Percentiles rank a stretch among this genome's conserved stretches.
Conservation (phyloP, 2,888 invertebrate genomes). For the Clanis bilineata region DNA sequence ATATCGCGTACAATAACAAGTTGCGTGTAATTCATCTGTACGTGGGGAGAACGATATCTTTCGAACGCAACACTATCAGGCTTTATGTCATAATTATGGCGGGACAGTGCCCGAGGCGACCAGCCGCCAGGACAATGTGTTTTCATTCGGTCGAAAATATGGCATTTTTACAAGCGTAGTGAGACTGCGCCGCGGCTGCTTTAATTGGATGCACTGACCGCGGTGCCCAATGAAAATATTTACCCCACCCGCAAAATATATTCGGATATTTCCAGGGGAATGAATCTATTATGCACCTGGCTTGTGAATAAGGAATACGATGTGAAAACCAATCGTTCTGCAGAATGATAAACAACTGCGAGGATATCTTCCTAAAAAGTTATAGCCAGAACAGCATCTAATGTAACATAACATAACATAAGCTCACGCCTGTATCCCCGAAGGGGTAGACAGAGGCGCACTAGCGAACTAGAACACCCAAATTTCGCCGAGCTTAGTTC, state of each 20-base stretch:
- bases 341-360: constrained; percentile 48
- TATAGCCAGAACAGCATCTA: too few species aligned
- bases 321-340: constrained; percentile 48
- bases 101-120: constrained; percentile 30
- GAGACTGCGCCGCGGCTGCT: constrained; percentile 48
- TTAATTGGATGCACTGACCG: constrained; percentile 75
- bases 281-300: constrained; percentile 10
- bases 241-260: constrained; percentile 53
- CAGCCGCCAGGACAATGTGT: constrained; percentile 40
- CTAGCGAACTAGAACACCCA: too few species aligned
- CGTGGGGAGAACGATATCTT: constrained; percentile 22
- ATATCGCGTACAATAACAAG: constrained; percentile 5
- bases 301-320: constrained; percentile 21
- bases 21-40: constrained; percentile 17
- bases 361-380: too few species aligned
- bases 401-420: too few species aligned
- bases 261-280: constrained; percentile 62
- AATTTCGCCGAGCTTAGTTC: too few species aligned
- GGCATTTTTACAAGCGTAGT: constrained; percentile 57
- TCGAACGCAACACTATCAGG: constrained; percentile 38
- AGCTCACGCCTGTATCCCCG: too few species aligned
- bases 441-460: too few species aligned
- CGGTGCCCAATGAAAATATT: constrained; percentile 62
- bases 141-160: constrained; percentile 47
- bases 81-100: constrained; percentile 54